Conservation (phyloP, 2,113 vertebrate genomes). For the Scopus umbretta region DNA sequence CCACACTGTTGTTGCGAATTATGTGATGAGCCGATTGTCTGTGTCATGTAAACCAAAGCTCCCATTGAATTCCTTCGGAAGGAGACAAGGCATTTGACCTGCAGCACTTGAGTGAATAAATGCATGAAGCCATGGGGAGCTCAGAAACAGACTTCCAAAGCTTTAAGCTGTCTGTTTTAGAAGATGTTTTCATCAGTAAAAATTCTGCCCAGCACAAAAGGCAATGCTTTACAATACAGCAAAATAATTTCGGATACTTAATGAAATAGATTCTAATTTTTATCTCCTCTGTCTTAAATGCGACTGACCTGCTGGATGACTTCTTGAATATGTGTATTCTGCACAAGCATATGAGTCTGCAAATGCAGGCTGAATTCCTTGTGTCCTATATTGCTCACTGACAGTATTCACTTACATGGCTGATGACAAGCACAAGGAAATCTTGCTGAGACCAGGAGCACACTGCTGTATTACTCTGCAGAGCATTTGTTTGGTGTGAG, state of each 20-base stretch:
- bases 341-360: background rate
- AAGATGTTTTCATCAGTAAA: background rate
- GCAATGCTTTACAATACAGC: background rate
- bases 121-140: background rate
- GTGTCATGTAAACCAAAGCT: background rate
- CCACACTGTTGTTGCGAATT: background rate
- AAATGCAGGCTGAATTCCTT: background rate
- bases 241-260: background rate
- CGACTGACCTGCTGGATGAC: background rate
- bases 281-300: background rate
- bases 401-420: background rate
- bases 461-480: background rate
- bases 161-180: background rate
- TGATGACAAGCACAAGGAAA: background rate
- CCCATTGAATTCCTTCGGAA: background rate
- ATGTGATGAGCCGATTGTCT: background rate
- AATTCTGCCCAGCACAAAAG: background rate
- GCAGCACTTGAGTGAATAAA: background rate
- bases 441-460: background rate
- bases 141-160: background rate
- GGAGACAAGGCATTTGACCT: background rate
- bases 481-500: background rate
- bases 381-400: background rate
- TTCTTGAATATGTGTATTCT: background rate
- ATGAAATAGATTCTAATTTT: background rate